Percentiles rank a stretch among this genome's conserved stretches.
Evolutionary conservation across 1,140 invertebrate genomes (phyloP).

Genomic region (Drosophila seguyi): DNA sequence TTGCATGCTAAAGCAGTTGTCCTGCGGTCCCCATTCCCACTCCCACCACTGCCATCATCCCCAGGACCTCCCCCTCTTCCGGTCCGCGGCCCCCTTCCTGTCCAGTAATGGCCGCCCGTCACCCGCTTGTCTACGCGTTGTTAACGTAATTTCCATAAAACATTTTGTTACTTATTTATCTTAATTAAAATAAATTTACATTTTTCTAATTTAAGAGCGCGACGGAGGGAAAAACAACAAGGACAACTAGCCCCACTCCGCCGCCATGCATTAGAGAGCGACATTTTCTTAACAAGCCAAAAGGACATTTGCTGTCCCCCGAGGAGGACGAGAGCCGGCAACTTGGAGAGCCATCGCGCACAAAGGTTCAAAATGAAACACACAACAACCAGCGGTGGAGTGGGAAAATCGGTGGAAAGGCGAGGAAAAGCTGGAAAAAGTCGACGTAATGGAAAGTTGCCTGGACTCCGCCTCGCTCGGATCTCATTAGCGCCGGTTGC

Average conservation of each 20-base stretch:
- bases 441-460: conserved; percentile 78
- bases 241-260: conserved; percentile 36
- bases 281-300: conserved; percentile 83
- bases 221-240: conserved; percentile 54
- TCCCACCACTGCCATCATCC: not conserved
- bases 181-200: conserved; percentile 86
- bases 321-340: not conserved
- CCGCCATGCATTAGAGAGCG: conserved; percentile 75
- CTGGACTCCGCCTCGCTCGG: conserved; percentile 51
- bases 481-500: conserved; percentile 82
- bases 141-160: conserved; percentile 85
- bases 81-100: conserved; percentile 33
- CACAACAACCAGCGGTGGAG: conserved; percentile 40
- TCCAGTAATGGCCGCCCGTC: conserved; percentile 65
- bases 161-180: conserved; percentile 85
- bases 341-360: conserved; percentile 21
- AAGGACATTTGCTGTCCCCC: conserved; percentile 76
- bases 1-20: conserved; percentile 80
- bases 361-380: conserved; percentile 60
- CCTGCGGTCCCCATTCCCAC: conserved; percentile 43
- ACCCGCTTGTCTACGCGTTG: conserved; percentile 63
- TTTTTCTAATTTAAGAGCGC: conserved; percentile 85
- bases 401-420: conserved; percentile 17
- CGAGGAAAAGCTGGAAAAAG: conserved; percentile 54
- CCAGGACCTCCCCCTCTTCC: conserved; percentile 1